These are phyloP conservation scores for Drosophila jambulina DNA, from an alignment of 1,140 invertebrate species.

Conservation along the genomic window DNA sequence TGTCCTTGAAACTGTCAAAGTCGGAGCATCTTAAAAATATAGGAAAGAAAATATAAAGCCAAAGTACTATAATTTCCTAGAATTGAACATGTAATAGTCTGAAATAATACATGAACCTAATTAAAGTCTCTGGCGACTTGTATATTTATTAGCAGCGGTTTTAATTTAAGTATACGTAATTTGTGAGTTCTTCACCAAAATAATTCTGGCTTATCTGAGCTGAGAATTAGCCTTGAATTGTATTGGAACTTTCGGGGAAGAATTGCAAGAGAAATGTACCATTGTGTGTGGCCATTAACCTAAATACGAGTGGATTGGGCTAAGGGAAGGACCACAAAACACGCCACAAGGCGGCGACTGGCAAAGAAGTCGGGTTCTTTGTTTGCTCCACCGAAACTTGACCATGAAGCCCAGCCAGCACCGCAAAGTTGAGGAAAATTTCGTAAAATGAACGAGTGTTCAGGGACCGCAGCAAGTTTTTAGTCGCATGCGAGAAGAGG, in stretches of 20 bases:
- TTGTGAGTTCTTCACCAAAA: not conserved
- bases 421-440: constrained; percentile 53
- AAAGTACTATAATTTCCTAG: too few species aligned
- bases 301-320: constrained; percentile 27
- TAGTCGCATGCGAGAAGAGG: constrained; percentile 53
- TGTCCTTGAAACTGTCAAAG: not conserved
- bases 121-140: constrained; percentile 36
- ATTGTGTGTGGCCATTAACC: constrained; percentile 38
- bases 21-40: not conserved
- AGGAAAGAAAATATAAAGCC: too few species aligned
- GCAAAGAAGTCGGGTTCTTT: constrained; percentile 38
- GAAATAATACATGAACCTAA: too few species aligned
- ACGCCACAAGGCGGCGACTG: constrained; percentile 28
- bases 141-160: constrained; percentile 5
- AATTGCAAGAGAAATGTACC: constrained; percentile 2
- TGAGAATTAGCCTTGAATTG: constrained; percentile 1
- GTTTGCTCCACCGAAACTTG: constrained; percentile 50
- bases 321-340: constrained; percentile 6
- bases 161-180: constrained; percentile 7
- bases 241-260: constrained; percentile 1
- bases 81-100: too few species aligned
- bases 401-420: constrained; percentile 45
- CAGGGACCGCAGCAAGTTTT: constrained; percentile 65
- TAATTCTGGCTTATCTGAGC: constrained; percentile 10
- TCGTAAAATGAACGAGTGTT: constrained; percentile 30